These are phyloP conservation scores for Atta colombica DNA, from an alignment of 1,140 invertebrate genomes.

Conservation along the genomic window DNA sequence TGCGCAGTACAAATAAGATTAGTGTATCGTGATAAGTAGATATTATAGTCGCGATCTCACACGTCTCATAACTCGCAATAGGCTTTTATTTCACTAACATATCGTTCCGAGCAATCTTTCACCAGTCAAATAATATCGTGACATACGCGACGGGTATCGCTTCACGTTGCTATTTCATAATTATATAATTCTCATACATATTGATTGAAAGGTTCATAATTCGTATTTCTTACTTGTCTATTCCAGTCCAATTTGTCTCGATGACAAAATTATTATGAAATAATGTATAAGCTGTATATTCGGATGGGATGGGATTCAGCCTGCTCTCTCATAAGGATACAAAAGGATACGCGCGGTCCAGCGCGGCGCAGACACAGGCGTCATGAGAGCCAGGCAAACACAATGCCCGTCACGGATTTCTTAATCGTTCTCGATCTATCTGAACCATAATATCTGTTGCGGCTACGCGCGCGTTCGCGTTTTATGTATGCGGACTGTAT, in stretches of 20 bases:
- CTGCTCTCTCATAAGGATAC: conserved; percentile 15
- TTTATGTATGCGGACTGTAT: conserved; percentile 36
- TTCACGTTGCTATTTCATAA: not conserved
- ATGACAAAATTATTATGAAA: conserved; percentile 19
- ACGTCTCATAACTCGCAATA: not conserved
- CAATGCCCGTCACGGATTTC: conserved; percentile 85
- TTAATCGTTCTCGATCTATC: conserved; percentile 85
- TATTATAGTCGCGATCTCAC: conserved; percentile 2
- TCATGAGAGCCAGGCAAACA: conserved; percentile 76
- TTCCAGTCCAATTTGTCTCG: not conserved
- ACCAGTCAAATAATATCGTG: not conserved
- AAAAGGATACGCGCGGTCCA: conserved; percentile 46
- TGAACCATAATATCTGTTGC: conserved; percentile 78
- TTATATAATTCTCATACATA: not conserved
- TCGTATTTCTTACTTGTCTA: not conserved
- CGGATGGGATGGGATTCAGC: not conserved
- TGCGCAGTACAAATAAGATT: conserved; percentile 1
- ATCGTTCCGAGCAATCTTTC: not conserved
- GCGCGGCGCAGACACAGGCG: conserved; percentile 35
- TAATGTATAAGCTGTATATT: not conserved
- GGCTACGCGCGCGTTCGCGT: conserved; percentile 38
- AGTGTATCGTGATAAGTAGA: conserved; percentile 8
- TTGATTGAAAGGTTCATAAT: too few relatives aligned
- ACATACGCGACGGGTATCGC: not conserved
- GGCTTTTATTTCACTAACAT: not conserved